phyloP scores from a whole-genome alignment of 2,797 vertebrate species.

The Periparus ater region DNA sequence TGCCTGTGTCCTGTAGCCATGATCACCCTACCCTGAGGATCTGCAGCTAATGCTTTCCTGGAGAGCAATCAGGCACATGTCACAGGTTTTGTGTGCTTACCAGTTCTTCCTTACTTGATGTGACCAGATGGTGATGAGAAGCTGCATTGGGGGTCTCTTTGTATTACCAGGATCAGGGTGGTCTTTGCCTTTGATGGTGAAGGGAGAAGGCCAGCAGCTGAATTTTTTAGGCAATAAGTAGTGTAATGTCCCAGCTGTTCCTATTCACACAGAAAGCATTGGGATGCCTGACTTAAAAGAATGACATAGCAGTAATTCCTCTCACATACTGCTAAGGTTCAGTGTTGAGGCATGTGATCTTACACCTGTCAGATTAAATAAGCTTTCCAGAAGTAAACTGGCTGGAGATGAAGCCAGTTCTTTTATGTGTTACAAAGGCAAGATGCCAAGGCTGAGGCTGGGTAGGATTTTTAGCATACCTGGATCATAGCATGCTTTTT shows the following conservation, averaged over 20 bases:
- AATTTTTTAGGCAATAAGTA: neutral
- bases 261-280: neutral
- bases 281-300: neutral
- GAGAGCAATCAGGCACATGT: accelerated
- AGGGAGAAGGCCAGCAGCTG: neutral
- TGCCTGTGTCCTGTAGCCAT: neutral
- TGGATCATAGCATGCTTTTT: neutral
- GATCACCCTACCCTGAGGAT: neutral
- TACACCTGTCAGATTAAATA: slow-evolving; percentile 46
- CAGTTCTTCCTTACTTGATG: neutral
- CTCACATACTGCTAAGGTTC: neutral
- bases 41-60: neutral
- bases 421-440: neutral
- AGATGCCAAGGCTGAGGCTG: neutral
- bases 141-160: neutral
- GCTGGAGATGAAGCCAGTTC: neutral
- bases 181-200: neutral
- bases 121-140: neutral
- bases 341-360: neutral
- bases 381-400: neutral
- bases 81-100: accelerated
- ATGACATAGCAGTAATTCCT: slow-evolving; percentile 6
- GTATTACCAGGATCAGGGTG: neutral
- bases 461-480: neutral
- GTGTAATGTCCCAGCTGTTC: neutral